Evolutionary conservation across 2,888 invertebrate species (phyloP).

Genomic region (Cremastinae sp.): DNA sequence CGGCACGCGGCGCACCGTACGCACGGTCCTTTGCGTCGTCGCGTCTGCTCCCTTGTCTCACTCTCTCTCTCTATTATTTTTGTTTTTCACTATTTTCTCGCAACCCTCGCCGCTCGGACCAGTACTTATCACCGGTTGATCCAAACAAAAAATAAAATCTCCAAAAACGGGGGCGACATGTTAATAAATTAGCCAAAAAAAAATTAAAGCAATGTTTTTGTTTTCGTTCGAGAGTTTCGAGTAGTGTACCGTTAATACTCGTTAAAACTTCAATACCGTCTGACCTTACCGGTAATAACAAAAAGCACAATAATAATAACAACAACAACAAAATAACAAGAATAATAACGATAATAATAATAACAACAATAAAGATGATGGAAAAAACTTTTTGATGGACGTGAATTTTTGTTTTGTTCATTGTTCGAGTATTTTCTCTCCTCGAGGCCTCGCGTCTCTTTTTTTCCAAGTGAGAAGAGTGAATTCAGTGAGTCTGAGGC

Average conservation of each 20-base stretch:
- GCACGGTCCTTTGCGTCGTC: conserved; percentile 66
- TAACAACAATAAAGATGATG: neutral
- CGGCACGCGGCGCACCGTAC: conserved; percentile 77
- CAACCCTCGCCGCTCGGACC: neutral
- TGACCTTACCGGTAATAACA: conserved; percentile 30
- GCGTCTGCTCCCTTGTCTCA: conserved; percentile 50
- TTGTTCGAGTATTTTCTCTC: too few relatives aligned
- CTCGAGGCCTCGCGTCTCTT: too few relatives aligned
- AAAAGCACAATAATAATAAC: neutral
- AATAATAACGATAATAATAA: too few relatives aligned
- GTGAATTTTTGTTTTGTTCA: neutral
- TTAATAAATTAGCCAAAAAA: too few relatives aligned
- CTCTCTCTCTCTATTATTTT: conserved; percentile 1
- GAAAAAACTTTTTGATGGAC: conserved; percentile 2
- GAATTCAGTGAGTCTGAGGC: neutral
- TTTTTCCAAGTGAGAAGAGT: too few relatives aligned
- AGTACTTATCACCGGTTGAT: neutral
- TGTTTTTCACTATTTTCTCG: too few relatives aligned
- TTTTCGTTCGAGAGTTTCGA: neutral
- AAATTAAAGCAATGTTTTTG: conserved; percentile 16
- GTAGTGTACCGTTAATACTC: conserved; percentile 19
- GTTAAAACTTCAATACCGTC: conserved; percentile 13
- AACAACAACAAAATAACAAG: too few relatives aligned
- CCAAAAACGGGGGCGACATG: conserved; percentile 6
- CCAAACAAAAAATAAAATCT: neutral